Evolutionary conservation across 2,888 invertebrate species (phyloP).

Genomic region (Drosophila prostipennis): DNA sequence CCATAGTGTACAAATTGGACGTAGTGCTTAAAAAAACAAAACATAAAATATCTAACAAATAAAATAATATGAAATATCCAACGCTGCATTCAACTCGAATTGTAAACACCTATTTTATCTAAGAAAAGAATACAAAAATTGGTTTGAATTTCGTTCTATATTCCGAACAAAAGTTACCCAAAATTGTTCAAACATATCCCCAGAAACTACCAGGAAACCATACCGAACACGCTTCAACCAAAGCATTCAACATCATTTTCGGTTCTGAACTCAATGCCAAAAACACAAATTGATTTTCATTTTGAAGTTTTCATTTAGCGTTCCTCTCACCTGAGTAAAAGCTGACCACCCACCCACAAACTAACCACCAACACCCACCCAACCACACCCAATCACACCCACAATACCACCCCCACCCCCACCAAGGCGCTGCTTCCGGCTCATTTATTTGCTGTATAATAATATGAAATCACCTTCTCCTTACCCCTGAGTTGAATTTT

Average conservation of each 20-base stretch:
- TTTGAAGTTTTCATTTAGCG: constrained; percentile 34
- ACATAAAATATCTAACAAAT: constrained; percentile 22
- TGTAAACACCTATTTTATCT: constrained; percentile 50
- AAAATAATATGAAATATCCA: constrained; percentile 45
- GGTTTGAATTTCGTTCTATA: constrained; percentile 82
- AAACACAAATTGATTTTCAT: constrained; percentile 24
- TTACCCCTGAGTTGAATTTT: constrained; percentile 34
- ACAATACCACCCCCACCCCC: constrained; percentile 14
- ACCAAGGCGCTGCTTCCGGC: constrained; percentile 57
- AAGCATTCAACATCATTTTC: constrained; percentile 28
- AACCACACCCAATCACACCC: constrained; percentile 23
- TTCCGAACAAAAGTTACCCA: constrained; percentile 58
- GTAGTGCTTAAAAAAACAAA: constrained; percentile 63
- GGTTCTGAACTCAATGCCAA: constrained; percentile 49
- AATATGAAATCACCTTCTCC: constrained; percentile 24
- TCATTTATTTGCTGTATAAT: constrained; percentile 74
- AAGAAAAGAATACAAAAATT: constrained; percentile 58
- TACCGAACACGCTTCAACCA: constrained; percentile 49
- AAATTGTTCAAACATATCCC: constrained; percentile 40
- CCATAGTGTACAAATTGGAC: constrained; percentile 59
- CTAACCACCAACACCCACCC: constrained; percentile 31
- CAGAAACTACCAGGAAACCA: constrained; percentile 22
- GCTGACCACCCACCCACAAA: constrained; percentile 20
- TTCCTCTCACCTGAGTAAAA: constrained; percentile 24
- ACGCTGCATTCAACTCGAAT: constrained; percentile 66